Percentiles rank a stretch among this genome's conserved stretches.
These are phyloP conservation scores for Pelecanus crispus DNA, from an alignment of 2,113 vertebrate species.

Conservation along the genomic window DNA sequence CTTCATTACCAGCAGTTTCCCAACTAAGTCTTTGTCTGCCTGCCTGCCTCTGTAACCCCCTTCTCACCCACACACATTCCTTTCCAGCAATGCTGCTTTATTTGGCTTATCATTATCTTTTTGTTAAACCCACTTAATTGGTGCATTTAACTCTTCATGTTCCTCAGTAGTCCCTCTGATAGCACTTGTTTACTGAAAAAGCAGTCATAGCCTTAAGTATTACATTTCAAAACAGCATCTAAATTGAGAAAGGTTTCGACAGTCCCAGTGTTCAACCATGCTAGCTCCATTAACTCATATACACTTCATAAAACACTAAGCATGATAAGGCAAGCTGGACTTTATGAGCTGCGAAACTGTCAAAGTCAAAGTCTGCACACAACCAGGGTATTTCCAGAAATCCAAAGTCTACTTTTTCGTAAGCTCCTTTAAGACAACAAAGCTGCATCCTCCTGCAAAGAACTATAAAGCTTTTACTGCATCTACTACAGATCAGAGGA, in stretches of 20 bases:
- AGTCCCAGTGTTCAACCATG: fast-evolving
- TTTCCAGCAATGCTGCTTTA: constrained; percentile 23
- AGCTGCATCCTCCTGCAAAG: background rate
- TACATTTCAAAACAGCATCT: background rate
- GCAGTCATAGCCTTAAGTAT: background rate
- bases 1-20: background rate
- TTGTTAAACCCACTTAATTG: constrained; percentile 26
- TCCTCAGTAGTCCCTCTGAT: background rate
- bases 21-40: background rate
- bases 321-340: background rate
- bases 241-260: background rate
- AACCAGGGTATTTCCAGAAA: background rate
- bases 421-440: background rate
- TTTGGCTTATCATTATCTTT: constrained; percentile 44
- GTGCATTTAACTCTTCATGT: constrained; percentile 1
- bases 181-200: background rate
- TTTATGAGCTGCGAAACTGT: background rate
- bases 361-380: background rate
- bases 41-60: background rate
- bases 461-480: background rate
- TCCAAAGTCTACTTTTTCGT: background rate
- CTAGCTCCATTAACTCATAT: background rate
- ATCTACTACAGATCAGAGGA: background rate
- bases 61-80: constrained; percentile 54
- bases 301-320: background rate